A percentile compares a stretch with the other conserved stretches of the same genome.
These are phyloP conservation scores for Andrena haemorrhoa DNA, from an alignment of 2,888 invertebrate species.

Conservation along the genomic window DNA sequence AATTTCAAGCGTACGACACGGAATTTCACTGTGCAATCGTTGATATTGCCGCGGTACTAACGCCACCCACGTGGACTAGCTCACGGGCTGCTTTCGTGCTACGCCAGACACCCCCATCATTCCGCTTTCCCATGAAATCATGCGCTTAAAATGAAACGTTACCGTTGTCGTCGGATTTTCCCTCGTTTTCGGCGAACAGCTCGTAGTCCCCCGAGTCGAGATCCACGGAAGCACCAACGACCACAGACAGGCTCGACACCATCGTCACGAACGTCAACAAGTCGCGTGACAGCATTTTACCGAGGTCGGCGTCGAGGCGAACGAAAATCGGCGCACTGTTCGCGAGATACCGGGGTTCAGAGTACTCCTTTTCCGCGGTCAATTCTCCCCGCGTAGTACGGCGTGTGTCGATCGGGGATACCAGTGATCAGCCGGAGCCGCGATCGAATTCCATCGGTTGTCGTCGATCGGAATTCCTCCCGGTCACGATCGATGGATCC, in stretches of 20 bases:
- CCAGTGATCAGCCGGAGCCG: constrained; percentile 8
- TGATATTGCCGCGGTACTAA: constrained; percentile 19
- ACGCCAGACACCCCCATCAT: neutral
- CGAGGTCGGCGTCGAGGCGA: neutral
- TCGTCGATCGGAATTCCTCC: neutral
- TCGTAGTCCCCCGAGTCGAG: constrained; percentile 80
- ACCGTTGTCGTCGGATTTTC: constrained; percentile 73
- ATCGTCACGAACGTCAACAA: constrained; percentile 73
- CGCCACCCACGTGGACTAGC: constrained; percentile 56
- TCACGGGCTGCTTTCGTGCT: constrained; percentile 28
- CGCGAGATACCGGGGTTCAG: neutral
- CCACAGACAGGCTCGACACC: constrained; percentile 62
- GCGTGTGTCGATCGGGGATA: neutral
- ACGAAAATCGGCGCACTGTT: neutral
- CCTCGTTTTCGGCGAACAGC: constrained; percentile 75
- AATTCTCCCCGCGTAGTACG: neutral
- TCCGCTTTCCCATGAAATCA: constrained; percentile 50
- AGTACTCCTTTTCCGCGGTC: neutral
- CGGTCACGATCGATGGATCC: constrained; percentile 30
- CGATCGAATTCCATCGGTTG: constrained; percentile 41
- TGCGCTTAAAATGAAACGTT: constrained; percentile 43
- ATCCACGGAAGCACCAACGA: constrained; percentile 73
- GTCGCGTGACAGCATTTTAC: constrained; percentile 74
- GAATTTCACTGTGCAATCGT: constrained; percentile 5
- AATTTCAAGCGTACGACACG: neutral